Conservation (phyloP, 2,113 vertebrate species). For the Puffinus mauretanicus region DNA sequence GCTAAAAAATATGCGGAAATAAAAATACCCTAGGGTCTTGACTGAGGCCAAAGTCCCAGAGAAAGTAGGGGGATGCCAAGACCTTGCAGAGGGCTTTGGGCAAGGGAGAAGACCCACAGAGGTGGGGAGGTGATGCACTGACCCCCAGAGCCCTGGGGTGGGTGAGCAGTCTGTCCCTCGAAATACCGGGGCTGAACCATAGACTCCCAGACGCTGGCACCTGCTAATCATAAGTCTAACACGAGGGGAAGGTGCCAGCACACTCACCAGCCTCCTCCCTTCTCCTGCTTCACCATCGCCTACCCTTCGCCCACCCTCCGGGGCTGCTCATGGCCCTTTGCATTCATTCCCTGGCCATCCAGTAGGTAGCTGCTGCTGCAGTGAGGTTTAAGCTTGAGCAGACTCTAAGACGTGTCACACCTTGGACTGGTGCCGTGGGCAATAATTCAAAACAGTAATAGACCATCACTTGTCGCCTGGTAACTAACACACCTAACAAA, state of each 20-base stretch:
- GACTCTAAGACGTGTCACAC: not conserved
- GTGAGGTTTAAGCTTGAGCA: not conserved
- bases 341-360: not conserved
- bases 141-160: not conserved
- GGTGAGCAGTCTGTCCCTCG: rapidly evolving
- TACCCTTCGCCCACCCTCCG: rapidly evolving
- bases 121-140: not conserved
- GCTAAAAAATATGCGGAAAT: not conserved
- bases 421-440: not conserved
- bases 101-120: not conserved
- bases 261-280: not conserved
- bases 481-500: not conserved
- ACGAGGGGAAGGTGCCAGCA: not conserved
- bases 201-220: not conserved
- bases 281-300: rapidly evolving
- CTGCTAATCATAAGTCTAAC: not conserved
- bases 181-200: not conserved
- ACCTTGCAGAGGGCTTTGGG: not conserved
- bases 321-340: not conserved
- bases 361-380: not conserved
- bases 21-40: not conserved
- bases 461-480: not conserved
- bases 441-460: not conserved
- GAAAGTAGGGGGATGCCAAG: not conserved
- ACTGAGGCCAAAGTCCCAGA: not conserved